Percentiles rank a stretch among this genome's conserved stretches.
These are phyloP conservation scores for Chondrosia reniformis DNA, from an alignment of 37 sponge, comb jelly and placozoan genomes.

Conservation along the genomic window DNA sequence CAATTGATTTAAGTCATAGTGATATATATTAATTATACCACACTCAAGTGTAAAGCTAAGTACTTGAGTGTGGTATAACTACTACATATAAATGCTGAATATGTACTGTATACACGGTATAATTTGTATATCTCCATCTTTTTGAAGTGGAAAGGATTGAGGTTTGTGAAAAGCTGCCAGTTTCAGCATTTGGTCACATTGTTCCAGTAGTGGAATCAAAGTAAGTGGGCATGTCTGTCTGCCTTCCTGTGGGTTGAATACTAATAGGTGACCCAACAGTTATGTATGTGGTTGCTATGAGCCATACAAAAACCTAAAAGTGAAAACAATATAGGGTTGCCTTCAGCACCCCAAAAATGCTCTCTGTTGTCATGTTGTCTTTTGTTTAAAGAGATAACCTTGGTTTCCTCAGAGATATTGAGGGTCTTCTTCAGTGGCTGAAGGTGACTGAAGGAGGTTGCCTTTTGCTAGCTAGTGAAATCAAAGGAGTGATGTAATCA, in stretches of 20 bases:
- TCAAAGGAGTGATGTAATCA: no score
- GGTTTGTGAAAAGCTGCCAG: not conserved
- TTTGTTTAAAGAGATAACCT: no score
- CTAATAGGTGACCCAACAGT: no score
- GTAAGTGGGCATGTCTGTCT: conserved; percentile 8
- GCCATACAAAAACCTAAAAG: not conserved
- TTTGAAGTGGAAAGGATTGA: not conserved
- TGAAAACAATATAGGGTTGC: not conserved
- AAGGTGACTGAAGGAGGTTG: no score
- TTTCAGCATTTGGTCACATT: conserved; percentile 16
- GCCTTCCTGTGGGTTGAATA: no score
- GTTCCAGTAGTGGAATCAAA: conserved; percentile 1
- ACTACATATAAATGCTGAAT: not conserved
- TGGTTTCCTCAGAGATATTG: no score
- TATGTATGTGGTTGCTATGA: no score
- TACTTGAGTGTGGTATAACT: not conserved
- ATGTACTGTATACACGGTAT: not conserved
- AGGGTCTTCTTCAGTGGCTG: no score
- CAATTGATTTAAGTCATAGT: no score
- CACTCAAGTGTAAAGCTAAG: not conserved
- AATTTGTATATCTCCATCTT: not conserved
- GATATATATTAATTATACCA: not conserved
- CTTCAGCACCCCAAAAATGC: not conserved
- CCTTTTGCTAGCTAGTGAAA: no score
- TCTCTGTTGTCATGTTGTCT: no score